A percentile compares a stretch with the other conserved stretches of the same genome.
phyloP scores from a whole-genome alignment of 2,888 invertebrate species.

The Microctonus brassicae region DNA sequence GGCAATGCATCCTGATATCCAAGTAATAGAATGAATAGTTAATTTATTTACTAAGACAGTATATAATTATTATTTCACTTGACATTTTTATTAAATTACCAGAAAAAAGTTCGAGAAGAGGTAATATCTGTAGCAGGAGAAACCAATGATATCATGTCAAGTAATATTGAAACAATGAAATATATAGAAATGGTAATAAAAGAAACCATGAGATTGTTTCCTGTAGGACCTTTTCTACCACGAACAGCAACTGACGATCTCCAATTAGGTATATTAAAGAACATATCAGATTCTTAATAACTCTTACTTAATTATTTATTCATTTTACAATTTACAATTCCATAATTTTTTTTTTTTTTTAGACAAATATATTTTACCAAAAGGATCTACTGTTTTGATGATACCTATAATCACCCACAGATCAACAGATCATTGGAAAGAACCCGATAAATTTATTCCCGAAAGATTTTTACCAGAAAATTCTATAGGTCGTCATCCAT shows the following conservation, averaged over 20 bases:
- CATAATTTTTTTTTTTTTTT: slow-evolving; percentile 8
- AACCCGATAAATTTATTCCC: slow-evolving; percentile 52
- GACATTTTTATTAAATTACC: too few species aligned
- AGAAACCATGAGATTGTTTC: slow-evolving; percentile 19
- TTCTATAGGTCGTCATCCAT: slow-evolving; percentile 47
- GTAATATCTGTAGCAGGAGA: not conserved
- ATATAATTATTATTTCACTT: too few species aligned
- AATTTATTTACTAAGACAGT: too few species aligned
- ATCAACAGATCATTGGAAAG: slow-evolving; percentile 47
- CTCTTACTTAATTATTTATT: too few species aligned
- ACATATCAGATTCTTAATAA: too few species aligned
- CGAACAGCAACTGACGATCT: slow-evolving; percentile 13
- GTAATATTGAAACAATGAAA: not conserved
- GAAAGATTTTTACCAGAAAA: slow-evolving; percentile 52
- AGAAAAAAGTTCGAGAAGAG: slow-evolving; percentile 17
- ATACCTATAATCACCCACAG: slow-evolving; percentile 47
- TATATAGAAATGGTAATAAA: slow-evolving; percentile 10
- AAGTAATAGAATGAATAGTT: too few species aligned
- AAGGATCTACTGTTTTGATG: slow-evolving; percentile 47
- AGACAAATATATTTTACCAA: slow-evolving; percentile 48
- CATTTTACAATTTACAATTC: too few species aligned
- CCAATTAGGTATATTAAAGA: slow-evolving; percentile 1
- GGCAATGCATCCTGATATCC: too few species aligned
- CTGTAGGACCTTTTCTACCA: slow-evolving; percentile 2
- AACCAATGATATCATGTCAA: not conserved